Conservation (phyloP, 92 coral and sea anemone species). For the Pocillopora meandrina region DNA sequence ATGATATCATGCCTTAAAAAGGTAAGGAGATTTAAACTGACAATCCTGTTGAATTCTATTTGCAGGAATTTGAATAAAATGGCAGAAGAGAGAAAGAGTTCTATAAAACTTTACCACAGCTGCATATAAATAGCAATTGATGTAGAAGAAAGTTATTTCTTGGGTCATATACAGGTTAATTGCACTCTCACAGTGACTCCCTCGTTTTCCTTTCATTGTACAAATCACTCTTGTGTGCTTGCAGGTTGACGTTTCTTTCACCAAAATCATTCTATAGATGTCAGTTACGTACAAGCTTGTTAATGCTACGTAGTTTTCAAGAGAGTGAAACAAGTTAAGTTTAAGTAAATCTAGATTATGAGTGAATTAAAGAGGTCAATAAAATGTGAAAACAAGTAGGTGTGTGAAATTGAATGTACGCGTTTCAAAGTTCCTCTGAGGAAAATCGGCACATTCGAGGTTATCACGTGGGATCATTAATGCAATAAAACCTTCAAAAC, state of each 20-base stretch:
- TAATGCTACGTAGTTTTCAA: neutral
- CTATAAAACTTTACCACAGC: constrained; percentile 18
- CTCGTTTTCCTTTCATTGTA: constrained; percentile 30
- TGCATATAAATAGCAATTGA: constrained; percentile 23
- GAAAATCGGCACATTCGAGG: neutral
- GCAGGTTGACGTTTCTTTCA: constrained; percentile 5
- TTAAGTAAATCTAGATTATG: constrained; percentile 21
- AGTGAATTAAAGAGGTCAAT: constrained; percentile 34
- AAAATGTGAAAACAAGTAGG: constrained; percentile 12
- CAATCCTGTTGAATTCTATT: neutral
- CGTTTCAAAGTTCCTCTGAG: neutral
- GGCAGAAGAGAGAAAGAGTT: constrained; percentile 22
- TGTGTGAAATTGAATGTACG: neutral
- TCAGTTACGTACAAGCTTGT: constrained; percentile 1
- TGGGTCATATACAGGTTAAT: neutral
- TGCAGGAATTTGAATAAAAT: constrained; percentile 21
- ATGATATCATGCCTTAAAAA: neutral
- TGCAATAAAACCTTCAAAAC: neutral
- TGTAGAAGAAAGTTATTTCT: constrained; percentile 1
- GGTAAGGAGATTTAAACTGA: neutral
- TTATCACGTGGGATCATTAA: neutral
- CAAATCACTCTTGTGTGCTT: constrained; percentile 1
- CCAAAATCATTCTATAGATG: neutral
- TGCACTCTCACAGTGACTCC: constrained; percentile 6
- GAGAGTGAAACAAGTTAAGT: constrained; percentile 6